Conservation (phyloP, 1,140 invertebrate species). For the Trichoplusia ni region DNA sequence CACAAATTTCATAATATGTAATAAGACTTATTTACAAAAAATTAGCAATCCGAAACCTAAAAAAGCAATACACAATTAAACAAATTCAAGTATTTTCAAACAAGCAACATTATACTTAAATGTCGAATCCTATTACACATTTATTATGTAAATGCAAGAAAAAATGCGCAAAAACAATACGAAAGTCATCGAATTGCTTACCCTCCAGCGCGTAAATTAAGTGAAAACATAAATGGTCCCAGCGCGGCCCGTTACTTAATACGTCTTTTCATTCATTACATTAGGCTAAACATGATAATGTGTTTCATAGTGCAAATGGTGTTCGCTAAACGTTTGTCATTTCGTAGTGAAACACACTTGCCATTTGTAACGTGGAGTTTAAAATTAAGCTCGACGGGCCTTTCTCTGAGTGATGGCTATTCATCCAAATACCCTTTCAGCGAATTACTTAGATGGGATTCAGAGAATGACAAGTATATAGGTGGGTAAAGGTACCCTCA, state of each 20-base stretch:
- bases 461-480: conserved; percentile 1
- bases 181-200: no score
- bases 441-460: conserved; percentile 22
- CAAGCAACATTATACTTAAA: no score
- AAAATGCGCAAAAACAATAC: no score
- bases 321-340: conserved; percentile 1
- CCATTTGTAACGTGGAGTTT: conserved; percentile 7
- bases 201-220: no score
- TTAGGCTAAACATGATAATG: background rate
- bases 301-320: conserved; percentile 11
- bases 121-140: no score
- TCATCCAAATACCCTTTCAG: conserved; percentile 26
- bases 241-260: background rate
- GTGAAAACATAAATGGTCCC: no score
- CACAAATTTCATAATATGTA: no score
- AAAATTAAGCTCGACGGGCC: conserved; percentile 25
- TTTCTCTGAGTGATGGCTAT: conserved; percentile 12
- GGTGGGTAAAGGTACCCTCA: background rate
- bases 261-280: background rate
- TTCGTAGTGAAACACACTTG: conserved; percentile 10
- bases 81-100: no score
- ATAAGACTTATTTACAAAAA: no score
- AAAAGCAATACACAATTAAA: no score
- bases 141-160: no score
- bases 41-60: no score